A percentile compares a stretch with the other conserved stretches of the same genome.
These are phyloP conservation scores for Exocentrus adspersus DNA, from an alignment of 2,888 invertebrate species.

Conservation along the genomic window DNA sequence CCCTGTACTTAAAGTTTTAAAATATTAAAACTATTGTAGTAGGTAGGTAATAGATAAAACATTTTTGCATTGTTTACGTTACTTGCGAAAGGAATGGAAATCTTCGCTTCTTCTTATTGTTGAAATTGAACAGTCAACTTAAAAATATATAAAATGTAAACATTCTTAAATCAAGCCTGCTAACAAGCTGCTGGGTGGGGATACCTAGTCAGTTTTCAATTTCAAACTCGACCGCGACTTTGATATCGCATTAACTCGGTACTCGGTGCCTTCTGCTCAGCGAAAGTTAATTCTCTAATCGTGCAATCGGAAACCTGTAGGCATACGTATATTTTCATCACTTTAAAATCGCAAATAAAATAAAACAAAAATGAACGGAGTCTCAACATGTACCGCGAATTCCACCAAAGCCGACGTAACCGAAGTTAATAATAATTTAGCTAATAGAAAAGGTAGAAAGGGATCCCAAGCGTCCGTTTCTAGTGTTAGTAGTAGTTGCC, in stretches of 20 bases:
- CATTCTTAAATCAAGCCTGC: constrained; percentile 1
- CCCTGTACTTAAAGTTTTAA: too few relatives aligned
- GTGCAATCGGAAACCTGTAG: constrained; percentile 3
- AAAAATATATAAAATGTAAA: not conserved
- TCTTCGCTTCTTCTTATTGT: too few relatives aligned
- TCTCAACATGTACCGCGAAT: not conserved
- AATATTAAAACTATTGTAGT: too few relatives aligned
- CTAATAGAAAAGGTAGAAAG: constrained; percentile 26
- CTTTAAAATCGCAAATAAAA: constrained; percentile 3
- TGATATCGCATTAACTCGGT: constrained; percentile 15
- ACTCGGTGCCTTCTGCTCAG: constrained; percentile 8
- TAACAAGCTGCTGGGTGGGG: constrained; percentile 12
- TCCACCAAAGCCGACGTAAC: not conserved
- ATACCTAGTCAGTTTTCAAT: constrained; percentile 7
- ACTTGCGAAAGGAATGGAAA: too few relatives aligned
- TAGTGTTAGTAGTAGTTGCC: constrained; percentile 52
- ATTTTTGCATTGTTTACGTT: too few relatives aligned
- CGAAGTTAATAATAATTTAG: constrained; percentile 19
- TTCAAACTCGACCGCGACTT: constrained; percentile 21
- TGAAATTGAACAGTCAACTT: too few relatives aligned
- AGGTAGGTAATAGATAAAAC: too few relatives aligned
- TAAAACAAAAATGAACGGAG: constrained; percentile 13
- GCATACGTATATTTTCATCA: not conserved
- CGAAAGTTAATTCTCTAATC: not conserved
- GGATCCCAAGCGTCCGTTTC: constrained; percentile 48